phyloP scores from a whole-genome alignment of 35 echinoderm and acorn worm species.

The Ophiothrix spiculata region DNA sequence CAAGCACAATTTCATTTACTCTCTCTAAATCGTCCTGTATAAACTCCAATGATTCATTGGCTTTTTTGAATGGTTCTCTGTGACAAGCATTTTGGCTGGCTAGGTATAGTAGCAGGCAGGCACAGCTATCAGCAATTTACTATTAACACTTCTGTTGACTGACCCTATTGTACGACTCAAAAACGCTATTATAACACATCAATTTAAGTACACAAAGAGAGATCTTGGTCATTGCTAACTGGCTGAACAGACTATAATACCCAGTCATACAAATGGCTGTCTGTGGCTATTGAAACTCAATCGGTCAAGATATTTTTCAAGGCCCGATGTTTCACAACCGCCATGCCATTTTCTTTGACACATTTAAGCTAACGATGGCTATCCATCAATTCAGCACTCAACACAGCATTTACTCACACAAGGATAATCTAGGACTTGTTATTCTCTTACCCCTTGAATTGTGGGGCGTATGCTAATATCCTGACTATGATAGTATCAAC shows the following conservation, averaged over 20 bases:
- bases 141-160: not conserved
- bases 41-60: not conserved
- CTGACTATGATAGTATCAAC: not conserved
- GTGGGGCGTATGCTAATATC: not conserved
- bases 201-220: conserved; percentile 7
- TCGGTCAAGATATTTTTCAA: not conserved
- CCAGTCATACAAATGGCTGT: no score
- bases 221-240: not conserved
- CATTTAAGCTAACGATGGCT: not conserved
- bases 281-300: not conserved
- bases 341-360: not conserved
- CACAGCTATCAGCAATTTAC: not conserved
- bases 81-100: no score
- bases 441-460: not conserved
- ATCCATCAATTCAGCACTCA: not conserved
- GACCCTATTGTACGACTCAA: not conserved
- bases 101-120: no score
- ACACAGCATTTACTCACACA: not conserved
- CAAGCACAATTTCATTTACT: no score
- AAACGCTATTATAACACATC: not conserved
- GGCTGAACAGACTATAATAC: not conserved
- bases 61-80: not conserved
- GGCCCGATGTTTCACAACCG: not conserved
- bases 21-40: no score
- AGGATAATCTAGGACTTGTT: not conserved